These are phyloP conservation scores for Sicus ferrugineus DNA, from an alignment of 2,888 invertebrate species.

Conservation along the genomic window DNA sequence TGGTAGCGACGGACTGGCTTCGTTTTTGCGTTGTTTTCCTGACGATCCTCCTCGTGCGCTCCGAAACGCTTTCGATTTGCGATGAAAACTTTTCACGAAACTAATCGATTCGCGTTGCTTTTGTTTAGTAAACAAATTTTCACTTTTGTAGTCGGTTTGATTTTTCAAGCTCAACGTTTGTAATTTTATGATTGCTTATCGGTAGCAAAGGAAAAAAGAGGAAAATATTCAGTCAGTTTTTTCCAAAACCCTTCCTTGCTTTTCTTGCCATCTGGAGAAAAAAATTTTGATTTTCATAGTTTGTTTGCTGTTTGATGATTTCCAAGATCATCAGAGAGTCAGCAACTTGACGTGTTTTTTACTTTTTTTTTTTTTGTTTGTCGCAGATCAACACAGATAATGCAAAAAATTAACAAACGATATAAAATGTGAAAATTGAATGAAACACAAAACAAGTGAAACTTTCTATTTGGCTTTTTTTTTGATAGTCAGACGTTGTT, in stretches of 20 bases:
- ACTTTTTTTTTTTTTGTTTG: too few relatives aligned
- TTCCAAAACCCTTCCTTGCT: too few relatives aligned
- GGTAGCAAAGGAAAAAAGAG: too few relatives aligned
- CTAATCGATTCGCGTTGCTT: background rate
- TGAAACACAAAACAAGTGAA: background rate
- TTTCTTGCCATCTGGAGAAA: background rate
- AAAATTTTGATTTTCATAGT: background rate
- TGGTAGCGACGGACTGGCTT: background rate
- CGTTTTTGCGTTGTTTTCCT: background rate
- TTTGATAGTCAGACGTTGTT: background rate
- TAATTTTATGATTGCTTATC: too few relatives aligned
- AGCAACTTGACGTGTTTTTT: background rate
- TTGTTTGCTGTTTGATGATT: background rate
- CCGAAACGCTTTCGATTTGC: too few relatives aligned
- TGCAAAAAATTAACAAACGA: background rate
- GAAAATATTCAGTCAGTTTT: background rate
- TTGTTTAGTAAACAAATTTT: background rate
- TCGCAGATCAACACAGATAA: constrained; percentile 1
- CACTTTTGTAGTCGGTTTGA: too few relatives aligned
- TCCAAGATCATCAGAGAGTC: background rate
- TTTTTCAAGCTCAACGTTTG: too few relatives aligned
- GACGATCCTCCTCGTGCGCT: too few relatives aligned
- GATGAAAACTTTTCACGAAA: background rate
- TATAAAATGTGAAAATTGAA: constrained; percentile 12
- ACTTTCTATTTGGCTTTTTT: constrained; percentile 17